Base-by-base conservation (phyloP, 2,888 invertebrate genomes). In the Ischnus inquisitorius region DNA sequence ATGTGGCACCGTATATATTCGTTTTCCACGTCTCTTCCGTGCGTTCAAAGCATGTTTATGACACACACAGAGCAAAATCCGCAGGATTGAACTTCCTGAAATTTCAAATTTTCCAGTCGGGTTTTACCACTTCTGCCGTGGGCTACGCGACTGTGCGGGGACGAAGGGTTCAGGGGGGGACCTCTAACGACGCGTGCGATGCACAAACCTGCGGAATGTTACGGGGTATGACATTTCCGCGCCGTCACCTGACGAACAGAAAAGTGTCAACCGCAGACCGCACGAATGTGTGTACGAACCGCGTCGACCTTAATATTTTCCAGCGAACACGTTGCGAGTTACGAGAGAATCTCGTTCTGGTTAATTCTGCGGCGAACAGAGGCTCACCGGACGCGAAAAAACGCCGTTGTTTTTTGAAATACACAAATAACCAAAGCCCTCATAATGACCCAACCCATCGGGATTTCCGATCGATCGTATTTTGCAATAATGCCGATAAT, bases 181-280 rank as follows among this genome's bases (percentile, higher is more conserved):
- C 14, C 5, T n/a, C 39, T 64, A 64, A 71, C 43, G 41, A 34
- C 19, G 72, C 78, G 64, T 64, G 51, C 25, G 64, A 48, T 25
- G 65, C 54, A 54, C 43, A 68, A 54, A 28, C 68, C 41, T 64
- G 43, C 28, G 71, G 69, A 41, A 64, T 39, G 28, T 57, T 16
- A 16, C 51, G 48, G 25, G 39, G 65, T 68, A 39, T 76, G 83
- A 80, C 74, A 78, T 80, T 81, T 69, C 81, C 78, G 78, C 75
- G 67, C 46, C 79, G 68, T 72, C 74, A 81, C 72, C 60, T 68
- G 68, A 60, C 48, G 51, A 67, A 82, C 51, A 79, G 75, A 79
- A 79, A 76, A 79, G 72, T 72, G 69, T 72, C 72, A 79, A 48
- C 19, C 69, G 48, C 78, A 78, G 80, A 65, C 64, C 65, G 65